phyloP scores from a whole-genome alignment of 2,888 invertebrate genomes.

The Ophion ventricosus region DNA sequence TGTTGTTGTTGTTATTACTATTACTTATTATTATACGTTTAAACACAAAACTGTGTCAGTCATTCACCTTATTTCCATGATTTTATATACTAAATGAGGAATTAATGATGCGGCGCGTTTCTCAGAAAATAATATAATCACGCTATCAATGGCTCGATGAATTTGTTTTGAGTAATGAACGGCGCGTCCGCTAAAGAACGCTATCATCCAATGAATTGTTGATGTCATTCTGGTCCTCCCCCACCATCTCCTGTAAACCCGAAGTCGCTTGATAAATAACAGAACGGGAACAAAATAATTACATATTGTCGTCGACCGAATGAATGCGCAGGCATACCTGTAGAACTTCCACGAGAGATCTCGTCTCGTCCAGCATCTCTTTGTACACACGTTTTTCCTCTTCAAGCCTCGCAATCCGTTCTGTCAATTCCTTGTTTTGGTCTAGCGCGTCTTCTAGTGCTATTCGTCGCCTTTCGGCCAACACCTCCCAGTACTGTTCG shows the following conservation, averaged over 20 bases:
- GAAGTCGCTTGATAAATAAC: conserved; percentile 28
- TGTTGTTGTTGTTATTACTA: conserved; percentile 32
- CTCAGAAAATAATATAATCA: conserved; percentile 29
- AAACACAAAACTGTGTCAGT: conserved; percentile 62
- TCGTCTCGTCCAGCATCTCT: conserved; percentile 90
- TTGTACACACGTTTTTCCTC: conserved; percentile 89
- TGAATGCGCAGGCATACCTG: conserved; percentile 84
- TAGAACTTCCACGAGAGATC: conserved; percentile 89
- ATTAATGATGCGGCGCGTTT: conserved; percentile 46
- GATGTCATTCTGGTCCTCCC: conserved; percentile 84
- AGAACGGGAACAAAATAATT: neutral
- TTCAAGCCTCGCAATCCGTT: conserved; percentile 84
- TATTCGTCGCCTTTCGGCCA: conserved; percentile 90
- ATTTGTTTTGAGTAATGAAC: conserved; percentile 7
- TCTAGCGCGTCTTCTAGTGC: conserved; percentile 89
- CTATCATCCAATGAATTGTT: conserved; percentile 81
- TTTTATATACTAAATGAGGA: conserved; percentile 51
- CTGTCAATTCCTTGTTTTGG: conserved; percentile 87
- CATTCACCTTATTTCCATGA: conserved; percentile 61
- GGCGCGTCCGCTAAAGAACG: conserved; percentile 67
- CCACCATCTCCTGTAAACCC: conserved; percentile 86
- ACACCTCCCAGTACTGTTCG: conserved; percentile 90
- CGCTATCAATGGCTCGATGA: conserved; percentile 21
- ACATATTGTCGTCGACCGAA: neutral
- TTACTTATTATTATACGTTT: conserved; percentile 38